phyloP scores from a whole-genome alignment of 2,888 invertebrate species.

The Ischnura elegans region DNA sequence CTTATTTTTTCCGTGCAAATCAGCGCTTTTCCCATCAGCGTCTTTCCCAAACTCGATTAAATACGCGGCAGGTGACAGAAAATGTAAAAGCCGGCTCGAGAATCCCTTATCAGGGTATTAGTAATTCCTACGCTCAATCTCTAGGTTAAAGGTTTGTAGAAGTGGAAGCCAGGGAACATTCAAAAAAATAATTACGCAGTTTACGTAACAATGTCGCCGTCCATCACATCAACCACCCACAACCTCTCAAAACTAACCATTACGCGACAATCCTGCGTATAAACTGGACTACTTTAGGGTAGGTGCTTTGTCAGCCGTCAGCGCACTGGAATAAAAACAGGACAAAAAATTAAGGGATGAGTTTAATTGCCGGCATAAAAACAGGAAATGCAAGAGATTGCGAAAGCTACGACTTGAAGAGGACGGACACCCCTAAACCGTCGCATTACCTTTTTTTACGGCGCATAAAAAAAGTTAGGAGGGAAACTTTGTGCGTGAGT shows the following conservation, averaged over 20 bases:
- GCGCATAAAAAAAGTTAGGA: not conserved
- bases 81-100: too few species aligned
- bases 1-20: too few species aligned
- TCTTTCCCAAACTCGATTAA: too few species aligned
- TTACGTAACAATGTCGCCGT: not conserved
- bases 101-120: too few species aligned
- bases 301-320: not conserved
- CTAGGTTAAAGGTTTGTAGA: too few species aligned
- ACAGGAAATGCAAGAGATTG: not conserved
- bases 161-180: too few species aligned
- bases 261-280: not conserved
- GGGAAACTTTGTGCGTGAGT: too few species aligned
- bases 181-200: too few species aligned
- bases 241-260: not conserved
- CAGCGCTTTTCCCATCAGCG: too few species aligned
- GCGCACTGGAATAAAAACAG: not conserved
- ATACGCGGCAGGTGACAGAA: too few species aligned
- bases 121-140: too few species aligned
- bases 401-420: not conserved
- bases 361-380: not conserved
- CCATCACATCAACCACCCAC: not conserved
- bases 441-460: not conserved
- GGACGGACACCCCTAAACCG: not conserved
- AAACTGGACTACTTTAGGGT: not conserved
- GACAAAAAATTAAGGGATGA: not conserved